Base-by-base conservation (phyloP, 2,797 vertebrate genomes). In the Erethizon dorsatum region DNA sequence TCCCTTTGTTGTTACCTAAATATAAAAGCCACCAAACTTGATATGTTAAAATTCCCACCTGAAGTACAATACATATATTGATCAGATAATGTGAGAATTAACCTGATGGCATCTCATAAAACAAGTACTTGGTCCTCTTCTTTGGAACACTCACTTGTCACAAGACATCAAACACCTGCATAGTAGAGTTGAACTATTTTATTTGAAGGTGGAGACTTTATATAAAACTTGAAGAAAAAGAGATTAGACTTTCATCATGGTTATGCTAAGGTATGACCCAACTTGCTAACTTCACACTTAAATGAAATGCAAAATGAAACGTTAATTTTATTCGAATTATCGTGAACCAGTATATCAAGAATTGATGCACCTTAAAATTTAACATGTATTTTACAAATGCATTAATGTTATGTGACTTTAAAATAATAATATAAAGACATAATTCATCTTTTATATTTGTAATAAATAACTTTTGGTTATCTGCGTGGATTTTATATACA, bases 341-440 rank as follows among this genome's bases (percentile, higher is more conserved):
- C 78, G 97, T 97, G 97, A 98, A 88, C 77, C 56, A 95, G 90
- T 96, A 98, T 83, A 98, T 88, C 97, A 98, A 97, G 96, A 97
- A 95, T 96, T 94, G 88, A 96, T 88, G 88, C 92, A 96, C 89
- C 95, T 97, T 98, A 88, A 98, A 98, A 93, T 96, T 89, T 88
- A 96, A 86, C 47, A 63, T 94, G 95, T 97, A 95, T 97, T 97
- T 98, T 97, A 86, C 69, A 97, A 95, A 94, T 95, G 67, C 56
- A 63, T 52, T 96, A 91, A 95, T 33, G 65, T 88, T 52, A 22
- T 95, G 84, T 97, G 87, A 93, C 63, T 59, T 88, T 65, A 59
- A 56, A 57, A 85, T 73, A 71, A 67, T 26, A 69, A 79, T 47
- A 90, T 12, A 37, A 90, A 69, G 9, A 77, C 0, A 88, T 14